Percentiles rank a stretch among this genome's conserved stretches.
phyloP scores from a whole-genome alignment of 2,113 vertebrate genomes.

The Hemiscyllium ocellatum region DNA sequence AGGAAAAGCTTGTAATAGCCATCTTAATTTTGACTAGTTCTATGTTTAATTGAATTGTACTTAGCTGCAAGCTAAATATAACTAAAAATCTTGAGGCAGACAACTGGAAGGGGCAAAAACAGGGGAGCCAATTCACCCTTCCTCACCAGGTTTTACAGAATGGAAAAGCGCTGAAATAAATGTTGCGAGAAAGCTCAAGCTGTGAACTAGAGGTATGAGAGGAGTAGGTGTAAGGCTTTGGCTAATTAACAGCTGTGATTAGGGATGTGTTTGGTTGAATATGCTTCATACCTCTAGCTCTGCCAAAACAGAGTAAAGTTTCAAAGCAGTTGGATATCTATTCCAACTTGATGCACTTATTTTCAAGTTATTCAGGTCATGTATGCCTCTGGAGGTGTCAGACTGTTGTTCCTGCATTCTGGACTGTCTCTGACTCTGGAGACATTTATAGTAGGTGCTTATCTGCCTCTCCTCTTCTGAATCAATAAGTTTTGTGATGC shows the following conservation, averaged over 20 bases:
- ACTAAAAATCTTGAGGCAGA: too few relatives aligned
- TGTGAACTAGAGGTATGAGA: background rate
- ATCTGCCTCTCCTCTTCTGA: background rate
- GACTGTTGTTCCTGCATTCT: background rate
- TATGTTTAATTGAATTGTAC: too few relatives aligned
- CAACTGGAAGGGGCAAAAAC: too few relatives aligned
- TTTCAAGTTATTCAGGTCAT: background rate
- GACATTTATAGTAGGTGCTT: background rate
- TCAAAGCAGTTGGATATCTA: background rate
- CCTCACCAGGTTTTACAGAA: background rate
- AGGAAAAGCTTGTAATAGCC: too few relatives aligned
- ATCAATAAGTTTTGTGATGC: background rate
- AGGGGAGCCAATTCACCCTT: background rate
- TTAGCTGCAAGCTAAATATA: too few relatives aligned
- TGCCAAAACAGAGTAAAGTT: background rate
- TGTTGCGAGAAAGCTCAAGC: background rate
- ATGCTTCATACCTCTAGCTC: background rate
- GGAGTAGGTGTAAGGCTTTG: background rate
- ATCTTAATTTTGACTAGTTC: too few relatives aligned
- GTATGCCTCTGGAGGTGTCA: background rate
- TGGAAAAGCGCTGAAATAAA: background rate
- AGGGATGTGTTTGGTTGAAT: background rate
- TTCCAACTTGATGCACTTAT: background rate
- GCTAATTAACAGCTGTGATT: background rate
- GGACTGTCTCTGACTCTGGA: background rate